Conservation (phyloP, 2,888 invertebrate genomes). For the Pseudanteris insignis region DNA sequence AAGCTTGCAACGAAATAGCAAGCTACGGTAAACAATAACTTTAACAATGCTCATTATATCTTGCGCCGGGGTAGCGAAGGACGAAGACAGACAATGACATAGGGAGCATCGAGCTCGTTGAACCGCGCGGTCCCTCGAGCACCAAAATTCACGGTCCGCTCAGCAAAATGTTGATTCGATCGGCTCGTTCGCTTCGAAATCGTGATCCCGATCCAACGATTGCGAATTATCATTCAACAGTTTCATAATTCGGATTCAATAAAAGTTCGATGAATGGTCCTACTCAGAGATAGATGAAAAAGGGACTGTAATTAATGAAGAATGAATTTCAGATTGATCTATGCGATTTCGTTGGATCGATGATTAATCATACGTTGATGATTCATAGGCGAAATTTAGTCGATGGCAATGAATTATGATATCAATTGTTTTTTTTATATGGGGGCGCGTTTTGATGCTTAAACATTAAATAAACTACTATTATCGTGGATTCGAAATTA, state of each 20-base stretch:
- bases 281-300: slow-evolving; percentile 13
- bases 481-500: no score
- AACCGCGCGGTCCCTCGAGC: slow-evolving; percentile 32
- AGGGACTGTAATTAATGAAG: slow-evolving; percentile 25
- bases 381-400: slow-evolving; percentile 14
- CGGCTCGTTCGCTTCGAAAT: slow-evolving; percentile 16
- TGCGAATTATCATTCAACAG: slow-evolving; percentile 23
- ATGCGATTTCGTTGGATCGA: slow-evolving; percentile 10
- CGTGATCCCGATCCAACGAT: slow-evolving; percentile 8
- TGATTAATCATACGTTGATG: slow-evolving; percentile 22
- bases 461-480: no score
- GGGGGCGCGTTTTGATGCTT: no score
- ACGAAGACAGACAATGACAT: slow-evolving; percentile 14
- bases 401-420: slow-evolving; percentile 3
- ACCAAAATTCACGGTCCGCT: slow-evolving; percentile 44
- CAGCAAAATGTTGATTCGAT: slow-evolving; percentile 41
- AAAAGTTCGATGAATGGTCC: slow-evolving; percentile 17
- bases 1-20: slow-evolving; percentile 5
- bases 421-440: no score
- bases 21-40: slow-evolving; percentile 18
- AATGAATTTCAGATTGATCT: slow-evolving; percentile 25
- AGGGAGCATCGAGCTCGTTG: slow-evolving; percentile 18
- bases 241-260: slow-evolving; percentile 35
- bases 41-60: slow-evolving; percentile 22
- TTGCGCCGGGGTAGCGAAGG: slow-evolving; percentile 5